Percentiles rank a stretch among this genome's conserved stretches.
phyloP scores from a whole-genome alignment of 2,888 invertebrate species.

The Tribolium freemani region DNA sequence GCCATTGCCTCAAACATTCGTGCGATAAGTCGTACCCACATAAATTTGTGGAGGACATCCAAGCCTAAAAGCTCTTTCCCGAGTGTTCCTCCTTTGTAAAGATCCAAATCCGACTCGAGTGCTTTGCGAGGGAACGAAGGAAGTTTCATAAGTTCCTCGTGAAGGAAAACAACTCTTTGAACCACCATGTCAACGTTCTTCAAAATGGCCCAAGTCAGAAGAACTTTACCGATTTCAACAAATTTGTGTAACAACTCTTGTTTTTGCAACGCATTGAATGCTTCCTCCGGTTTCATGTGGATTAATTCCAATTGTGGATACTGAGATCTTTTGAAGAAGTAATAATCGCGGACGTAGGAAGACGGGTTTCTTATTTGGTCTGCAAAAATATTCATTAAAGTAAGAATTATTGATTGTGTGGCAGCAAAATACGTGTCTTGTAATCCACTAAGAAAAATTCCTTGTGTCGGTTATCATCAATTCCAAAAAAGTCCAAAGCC shows the following conservation, averaged over 20 bases:
- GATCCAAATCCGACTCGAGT: constrained; percentile 94
- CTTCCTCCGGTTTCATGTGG: constrained; percentile 93
- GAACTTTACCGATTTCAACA: constrained; percentile 96
- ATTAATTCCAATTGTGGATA: constrained; percentile 97
- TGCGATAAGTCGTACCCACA: constrained; percentile 97
- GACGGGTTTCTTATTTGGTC: constrained; percentile 97
- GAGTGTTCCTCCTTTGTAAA: constrained; percentile 90
- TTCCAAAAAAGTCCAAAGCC: constrained; percentile 96
- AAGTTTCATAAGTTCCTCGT: constrained; percentile 98
- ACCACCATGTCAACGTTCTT: constrained; percentile 96
- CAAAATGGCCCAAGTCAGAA: constrained; percentile 91
- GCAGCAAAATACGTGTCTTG: constrained; percentile 84
- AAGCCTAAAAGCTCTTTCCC: constrained; percentile 83
- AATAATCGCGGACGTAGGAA: constrained; percentile 94
- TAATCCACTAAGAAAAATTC: constrained; percentile 98
- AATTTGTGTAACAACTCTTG: constrained; percentile 95
- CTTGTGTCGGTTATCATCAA: constrained; percentile 89
- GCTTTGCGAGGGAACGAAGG: constrained; percentile 99
- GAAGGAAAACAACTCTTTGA: constrained; percentile 97
- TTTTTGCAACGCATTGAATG: constrained; percentile 89
- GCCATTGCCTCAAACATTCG: constrained; percentile 99
- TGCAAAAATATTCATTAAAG: constrained; percentile 63
- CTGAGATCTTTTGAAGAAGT: constrained; percentile 85
- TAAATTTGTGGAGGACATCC: constrained; percentile 97
- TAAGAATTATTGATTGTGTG: not conserved